phyloP scores from a whole-genome alignment of 2,113 vertebrate species.

The Cricetomys ansorgei region DNA sequence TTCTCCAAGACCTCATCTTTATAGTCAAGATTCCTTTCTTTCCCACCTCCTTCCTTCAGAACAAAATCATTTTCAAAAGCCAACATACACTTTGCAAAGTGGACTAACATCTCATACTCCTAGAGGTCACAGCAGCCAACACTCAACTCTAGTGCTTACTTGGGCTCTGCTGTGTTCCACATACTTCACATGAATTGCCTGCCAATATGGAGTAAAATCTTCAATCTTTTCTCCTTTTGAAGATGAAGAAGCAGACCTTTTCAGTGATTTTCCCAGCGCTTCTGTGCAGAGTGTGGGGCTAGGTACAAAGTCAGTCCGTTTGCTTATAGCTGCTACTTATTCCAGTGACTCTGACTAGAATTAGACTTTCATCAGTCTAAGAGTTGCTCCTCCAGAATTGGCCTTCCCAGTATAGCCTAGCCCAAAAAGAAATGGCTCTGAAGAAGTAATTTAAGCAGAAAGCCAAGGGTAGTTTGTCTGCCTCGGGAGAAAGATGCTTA shows the following conservation, averaged over 20 bases:
- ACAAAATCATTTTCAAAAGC: neutral
- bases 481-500: neutral
- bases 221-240: neutral
- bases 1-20: neutral
- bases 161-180: neutral
- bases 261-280: neutral
- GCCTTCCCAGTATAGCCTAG: neutral
- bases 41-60: neutral
- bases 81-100: neutral
- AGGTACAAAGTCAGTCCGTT: neutral
- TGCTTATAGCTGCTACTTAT: neutral
- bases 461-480: neutral
- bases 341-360: neutral
- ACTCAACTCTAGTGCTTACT: neutral
- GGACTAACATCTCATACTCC: neutral
- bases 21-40: neutral
- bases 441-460: neutral
- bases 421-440: neutral
- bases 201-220: neutral
- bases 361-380: neutral
- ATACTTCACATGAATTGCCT: neutral
- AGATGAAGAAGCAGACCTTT: neutral
- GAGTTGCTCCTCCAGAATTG: neutral
- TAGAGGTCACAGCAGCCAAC: neutral
- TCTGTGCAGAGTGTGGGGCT: neutral